Evolutionary conservation across 2,113 vertebrate species (phyloP), one percentile per base, ranked within the genome.

Genomic region (Mormyrus lacerda): DNA sequence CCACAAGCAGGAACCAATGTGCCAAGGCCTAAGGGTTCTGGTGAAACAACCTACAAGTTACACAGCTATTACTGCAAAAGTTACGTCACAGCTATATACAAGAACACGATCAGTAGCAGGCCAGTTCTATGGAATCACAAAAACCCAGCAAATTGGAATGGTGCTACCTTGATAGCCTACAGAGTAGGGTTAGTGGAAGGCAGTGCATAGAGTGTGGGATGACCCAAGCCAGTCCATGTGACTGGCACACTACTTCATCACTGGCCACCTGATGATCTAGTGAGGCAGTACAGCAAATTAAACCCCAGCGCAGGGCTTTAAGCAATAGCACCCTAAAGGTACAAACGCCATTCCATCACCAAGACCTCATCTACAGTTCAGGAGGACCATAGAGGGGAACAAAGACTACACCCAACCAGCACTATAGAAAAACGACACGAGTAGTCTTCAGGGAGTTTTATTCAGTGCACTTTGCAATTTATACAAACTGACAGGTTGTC

Each of bases 381-480:
- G 19, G 31, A 6, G 48, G 19, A 51, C 1, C 84, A 47, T 27
- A 1, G 4, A 51, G 21, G 2, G 39, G 42, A 44, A 83, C 39
- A 45, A 44, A 45, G 44, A 45, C 7, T n/a, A 42, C 19, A 24
- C 27, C 27, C 1, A 15, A 35, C 39, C 48, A 24, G 7, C 44
- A 84, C 15, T 31, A 69, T 3, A 48, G 44, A 27, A 50, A 85
- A 31, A 85, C 9, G 50, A 53, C 21, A 50, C 85, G 8, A n/a
- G 24, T n/a, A 31, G 50, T 50, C 50, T 55, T 87, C 31, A 87
- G 50, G 85, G 47, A 87, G 50, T 61, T 87, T 87, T 87, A 87
- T 87, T 87, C 87, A 65, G 55, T 87, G 55, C 87, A 87, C 31
- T 87, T 65, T 4, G 58, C 7, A 55, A 87, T 87, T 87, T 87